Evolutionary conservation across 2,113 vertebrate species (phyloP), one percentile per base, ranked within the genome.

Genomic region (Pachyramphus minor): DNA sequence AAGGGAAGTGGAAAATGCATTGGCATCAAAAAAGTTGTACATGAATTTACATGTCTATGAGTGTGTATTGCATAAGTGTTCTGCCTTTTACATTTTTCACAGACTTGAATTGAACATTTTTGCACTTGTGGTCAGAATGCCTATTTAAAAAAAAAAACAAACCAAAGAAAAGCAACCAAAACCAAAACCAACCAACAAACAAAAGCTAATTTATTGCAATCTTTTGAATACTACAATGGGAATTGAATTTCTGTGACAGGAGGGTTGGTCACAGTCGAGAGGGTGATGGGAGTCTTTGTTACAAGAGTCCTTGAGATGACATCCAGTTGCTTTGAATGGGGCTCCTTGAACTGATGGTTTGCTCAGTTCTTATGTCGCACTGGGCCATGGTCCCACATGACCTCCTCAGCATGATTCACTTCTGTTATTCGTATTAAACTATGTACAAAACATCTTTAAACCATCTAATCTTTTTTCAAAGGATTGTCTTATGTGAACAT

Each of bases 81-180:
- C 5, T 64, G 3, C 42, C 64, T 71, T 85, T 67, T 16, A 15
- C 11, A 55, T 69, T 74, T 89, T 75, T 14, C 13, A 22, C 15
- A 56, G 28, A 20, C 4, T 42, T 11, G 19, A 76, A 50, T 8
- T 44, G 25, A 71, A 72, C 0, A 0, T 8, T 59, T 5, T 59
- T 53, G 13, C 8, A 31, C 2, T 42, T 14, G 27, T 41, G 23
- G 25, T 77, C 19, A 67, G 37, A 71, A 69, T 20, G 14, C 33
- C 23, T 67, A 28, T 47, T 81, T 31, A 59, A 75, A 39, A 60
- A 24, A 14, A 24, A 9, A 14, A 9, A n/a, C n/a, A n/a, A n/a
- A n/a, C n/a, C n/a, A 60, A 24, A 12, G 20, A 9, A 13, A 9
- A 4, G 71, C 31, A 52, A 21, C 8, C 30, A 14, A 17, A 17